Base-by-base conservation (phyloP, 1,140 invertebrate genomes). In the Hycleus cichorii region DNA sequence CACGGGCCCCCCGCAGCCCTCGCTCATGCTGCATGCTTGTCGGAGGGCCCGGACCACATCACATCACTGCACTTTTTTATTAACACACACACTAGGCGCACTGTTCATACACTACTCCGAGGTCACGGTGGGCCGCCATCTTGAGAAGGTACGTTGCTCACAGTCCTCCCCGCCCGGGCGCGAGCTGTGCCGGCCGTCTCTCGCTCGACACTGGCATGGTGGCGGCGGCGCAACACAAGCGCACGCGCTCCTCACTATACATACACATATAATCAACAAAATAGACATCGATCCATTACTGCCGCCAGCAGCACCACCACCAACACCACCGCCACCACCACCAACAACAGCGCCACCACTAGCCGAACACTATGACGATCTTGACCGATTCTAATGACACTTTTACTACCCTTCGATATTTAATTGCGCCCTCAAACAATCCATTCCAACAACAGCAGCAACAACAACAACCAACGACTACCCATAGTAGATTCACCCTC, bases 91-190 rank as follows among this genome's bases (percentile, higher is more conserved):
- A 61, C 63, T 63, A 47, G 58, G 50, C 54, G 60, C 56, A 24
- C 42, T 26, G 47, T 27, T 43, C 47, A 46, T 25, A 64, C 60
- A 48, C 48, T 45, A 43, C 46, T 62, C 64, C 64, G 60, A 64
- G 60, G 47, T 56, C 57, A 57, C 57, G 52, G 56, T 58, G 62
- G 57, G 70, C 69, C 72, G 72, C 72, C 71, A 72, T 74, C 70
- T 73, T 73, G 69, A 56, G 60, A 63, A 63, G 54, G 60, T 64
- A 58, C 61, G 59, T 60, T 62, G 66, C 63, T 71, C 67, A 65
- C 66, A 66, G 68, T 69, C 68, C 68, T 70, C 68, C 69, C 71
- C 69, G 72, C 72, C 72, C 72, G 72, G 69, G 70, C 69, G 67
- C 65, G 69, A 69, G 70, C 70, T 69, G 64, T 67, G 64, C 66